Conservation (phyloP, 2,797 vertebrate genomes). For the Poecile montanus region DNA sequence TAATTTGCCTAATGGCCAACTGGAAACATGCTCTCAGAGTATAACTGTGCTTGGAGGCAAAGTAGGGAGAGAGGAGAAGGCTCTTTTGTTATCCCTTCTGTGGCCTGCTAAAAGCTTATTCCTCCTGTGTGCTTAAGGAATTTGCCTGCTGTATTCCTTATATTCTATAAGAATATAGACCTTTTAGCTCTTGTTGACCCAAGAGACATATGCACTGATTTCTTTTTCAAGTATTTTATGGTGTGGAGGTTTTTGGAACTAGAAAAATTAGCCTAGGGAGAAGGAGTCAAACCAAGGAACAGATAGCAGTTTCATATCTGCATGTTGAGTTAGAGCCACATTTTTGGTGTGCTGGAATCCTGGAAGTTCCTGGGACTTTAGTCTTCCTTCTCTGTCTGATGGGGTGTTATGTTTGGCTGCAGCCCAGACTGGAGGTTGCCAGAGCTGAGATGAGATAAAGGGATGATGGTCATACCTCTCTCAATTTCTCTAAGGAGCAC, state of each 20-base stretch:
- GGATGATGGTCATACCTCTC: neutral
- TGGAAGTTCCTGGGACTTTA: neutral
- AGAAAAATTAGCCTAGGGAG: neutral
- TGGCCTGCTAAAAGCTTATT: neutral
- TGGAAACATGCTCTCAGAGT: neutral
- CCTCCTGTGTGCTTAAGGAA: neutral
- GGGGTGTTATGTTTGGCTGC: constrained; percentile 1
- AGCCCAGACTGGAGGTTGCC: neutral
- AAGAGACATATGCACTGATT: neutral
- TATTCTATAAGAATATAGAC: neutral
- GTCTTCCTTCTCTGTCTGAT: neutral
- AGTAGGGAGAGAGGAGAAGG: neutral
- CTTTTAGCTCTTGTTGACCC: neutral
- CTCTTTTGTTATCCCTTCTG: neutral
- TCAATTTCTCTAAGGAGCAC: neutral
- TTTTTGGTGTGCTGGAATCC: neutral
- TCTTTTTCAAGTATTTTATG: neutral
- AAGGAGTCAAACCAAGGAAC: neutral
- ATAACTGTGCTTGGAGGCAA: neutral
- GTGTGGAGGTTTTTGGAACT: neutral
- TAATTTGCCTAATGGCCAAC: neutral
- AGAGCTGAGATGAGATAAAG: neutral
- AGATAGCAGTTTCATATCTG: neutral
- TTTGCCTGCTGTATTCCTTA: neutral
- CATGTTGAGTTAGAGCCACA: neutral